A percentile compares a stretch with the other conserved stretches of the same genome.
Evolutionary conservation across 2,888 invertebrate species (phyloP).

Genomic region (Calliphora vomitoria): DNA sequence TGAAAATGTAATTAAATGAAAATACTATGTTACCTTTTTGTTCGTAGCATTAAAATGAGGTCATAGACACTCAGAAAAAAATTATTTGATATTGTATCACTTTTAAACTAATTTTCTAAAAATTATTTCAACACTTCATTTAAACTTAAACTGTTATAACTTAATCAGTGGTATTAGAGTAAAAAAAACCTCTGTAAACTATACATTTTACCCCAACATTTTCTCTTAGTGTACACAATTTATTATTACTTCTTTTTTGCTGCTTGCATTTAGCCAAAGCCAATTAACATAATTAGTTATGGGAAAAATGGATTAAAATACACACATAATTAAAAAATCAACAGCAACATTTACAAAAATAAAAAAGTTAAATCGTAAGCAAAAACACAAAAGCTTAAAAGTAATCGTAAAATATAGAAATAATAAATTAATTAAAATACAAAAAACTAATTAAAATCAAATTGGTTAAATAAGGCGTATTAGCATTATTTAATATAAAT

Average conservation of each 20-base stretch:
- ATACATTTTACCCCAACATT: neutral
- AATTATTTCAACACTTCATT: too few species aligned
- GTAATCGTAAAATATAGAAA: slow-evolving; percentile 48
- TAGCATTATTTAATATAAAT: slow-evolving; percentile 33
- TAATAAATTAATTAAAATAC: slow-evolving; percentile 45
- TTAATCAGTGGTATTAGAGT: too few species aligned
- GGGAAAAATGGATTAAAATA: slow-evolving; percentile 64
- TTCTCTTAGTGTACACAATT: slow-evolving; percentile 44
- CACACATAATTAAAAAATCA: slow-evolving; percentile 49
- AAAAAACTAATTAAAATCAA: slow-evolving; percentile 58
- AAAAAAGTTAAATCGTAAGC: neutral
- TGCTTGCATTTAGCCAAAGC: slow-evolving; percentile 50
- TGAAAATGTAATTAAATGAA: slow-evolving; percentile 70
- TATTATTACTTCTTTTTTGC: slow-evolving; percentile 19
- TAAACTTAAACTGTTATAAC: too few species aligned
- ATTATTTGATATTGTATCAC: neutral
- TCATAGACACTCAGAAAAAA: slow-evolving; percentile 56
- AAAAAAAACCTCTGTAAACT: too few species aligned
- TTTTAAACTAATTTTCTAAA: too few species aligned
- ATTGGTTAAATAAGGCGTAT: slow-evolving; percentile 45
- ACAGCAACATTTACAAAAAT: slow-evolving; percentile 17
- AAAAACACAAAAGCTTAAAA: slow-evolving; percentile 1
- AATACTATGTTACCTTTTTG: slow-evolving; percentile 33
- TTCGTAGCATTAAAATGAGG: slow-evolving; percentile 55
- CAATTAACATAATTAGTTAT: slow-evolving; percentile 73